phyloP scores from a whole-genome alignment of 2,888 invertebrate genomes.

The Cephus rjabovi region DNA sequence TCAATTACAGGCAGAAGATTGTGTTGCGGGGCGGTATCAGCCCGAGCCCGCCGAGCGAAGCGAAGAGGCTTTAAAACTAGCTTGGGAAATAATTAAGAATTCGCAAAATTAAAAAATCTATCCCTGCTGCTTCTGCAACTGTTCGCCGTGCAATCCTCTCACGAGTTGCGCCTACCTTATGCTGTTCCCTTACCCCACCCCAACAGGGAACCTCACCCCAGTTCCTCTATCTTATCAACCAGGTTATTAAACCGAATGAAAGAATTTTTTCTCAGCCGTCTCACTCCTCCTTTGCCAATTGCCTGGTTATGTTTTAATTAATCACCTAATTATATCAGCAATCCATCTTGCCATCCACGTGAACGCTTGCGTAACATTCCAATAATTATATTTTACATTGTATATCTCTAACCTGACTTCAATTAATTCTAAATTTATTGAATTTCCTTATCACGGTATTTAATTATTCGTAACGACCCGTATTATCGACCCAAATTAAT shows the following conservation, averaged over 20 bases:
- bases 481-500: too few species aligned
- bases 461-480: background rate
- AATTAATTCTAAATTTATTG: background rate
- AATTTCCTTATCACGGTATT: background rate
- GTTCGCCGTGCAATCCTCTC: constrained; percentile 24
- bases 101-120: constrained; percentile 52
- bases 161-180: constrained; percentile 8
- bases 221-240: background rate
- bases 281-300: constrained; percentile 6
- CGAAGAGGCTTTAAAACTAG: constrained; percentile 43
- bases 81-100: constrained; percentile 50
- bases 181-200: background rate
- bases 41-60: constrained; percentile 15
- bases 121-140: constrained; percentile 26
- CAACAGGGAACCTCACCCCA: background rate
- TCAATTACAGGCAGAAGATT: constrained; percentile 49
- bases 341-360: constrained; percentile 11
- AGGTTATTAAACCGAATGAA: constrained; percentile 8
- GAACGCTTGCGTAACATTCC: background rate
- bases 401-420: background rate
- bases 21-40: constrained; percentile 37
- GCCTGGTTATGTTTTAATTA: constrained; percentile 28
- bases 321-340: constrained; percentile 33
- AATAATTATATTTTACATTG: background rate
- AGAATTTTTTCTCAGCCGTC: background rate